phyloP scores from a whole-genome alignment of 2,113 vertebrate species.

The Aegypius monachus region DNA sequence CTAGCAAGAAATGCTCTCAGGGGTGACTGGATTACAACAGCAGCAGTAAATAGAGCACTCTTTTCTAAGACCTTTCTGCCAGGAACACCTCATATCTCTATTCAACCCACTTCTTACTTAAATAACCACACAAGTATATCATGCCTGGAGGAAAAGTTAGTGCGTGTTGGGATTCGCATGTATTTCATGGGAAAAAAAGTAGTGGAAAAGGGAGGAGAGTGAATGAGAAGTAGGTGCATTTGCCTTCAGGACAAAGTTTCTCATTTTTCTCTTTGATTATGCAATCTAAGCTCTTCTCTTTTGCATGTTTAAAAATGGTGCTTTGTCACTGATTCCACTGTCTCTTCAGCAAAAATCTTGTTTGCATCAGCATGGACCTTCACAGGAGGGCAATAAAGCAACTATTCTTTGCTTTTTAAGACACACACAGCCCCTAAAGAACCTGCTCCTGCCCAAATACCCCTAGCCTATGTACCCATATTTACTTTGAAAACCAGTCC shows the following conservation, averaged over 20 bases:
- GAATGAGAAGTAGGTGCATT: slow-evolving; percentile 39
- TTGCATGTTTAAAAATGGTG: neutral
- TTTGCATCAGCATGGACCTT: neutral
- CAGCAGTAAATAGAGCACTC: neutral
- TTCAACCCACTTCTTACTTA: slow-evolving; percentile 26
- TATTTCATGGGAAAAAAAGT: slow-evolving; percentile 59
- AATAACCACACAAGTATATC: slow-evolving; percentile 47
- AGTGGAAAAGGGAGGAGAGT: slow-evolving; percentile 52
- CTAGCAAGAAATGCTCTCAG: neutral
- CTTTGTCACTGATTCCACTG: slow-evolving; percentile 10
- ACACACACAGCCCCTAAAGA: neutral
- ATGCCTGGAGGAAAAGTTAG: slow-evolving; percentile 51
- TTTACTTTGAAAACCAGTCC: neutral
- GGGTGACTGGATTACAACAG: neutral
- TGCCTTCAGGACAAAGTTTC: slow-evolving; percentile 62
- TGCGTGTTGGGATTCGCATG: slow-evolving; percentile 63
- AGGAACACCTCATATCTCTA: neutral
- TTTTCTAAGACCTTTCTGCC: neutral
- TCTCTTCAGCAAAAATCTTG: neutral
- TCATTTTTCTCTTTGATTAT: slow-evolving; percentile 53
- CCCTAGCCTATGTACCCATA: neutral
- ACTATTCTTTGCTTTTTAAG: neutral
- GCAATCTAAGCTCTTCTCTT: neutral
- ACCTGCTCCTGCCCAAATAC: neutral
- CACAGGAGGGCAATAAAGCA: neutral